Evolutionary conservation across 92 coral and sea anemone genomes (phyloP).

Genomic region (Nematostella vectensis): DNA sequence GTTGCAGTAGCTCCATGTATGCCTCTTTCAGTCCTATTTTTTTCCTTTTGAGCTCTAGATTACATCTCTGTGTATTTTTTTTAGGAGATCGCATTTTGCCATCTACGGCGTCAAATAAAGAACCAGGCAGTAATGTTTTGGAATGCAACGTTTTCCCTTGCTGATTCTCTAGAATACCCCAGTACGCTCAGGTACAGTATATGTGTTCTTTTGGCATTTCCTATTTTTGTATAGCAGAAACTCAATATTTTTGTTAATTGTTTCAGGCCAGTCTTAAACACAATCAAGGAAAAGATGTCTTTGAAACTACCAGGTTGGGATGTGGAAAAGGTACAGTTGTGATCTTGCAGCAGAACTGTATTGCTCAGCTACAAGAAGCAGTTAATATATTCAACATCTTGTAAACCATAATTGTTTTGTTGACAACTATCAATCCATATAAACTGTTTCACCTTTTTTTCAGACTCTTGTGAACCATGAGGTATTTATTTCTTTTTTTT

Average conservation of each 20-base stretch:
- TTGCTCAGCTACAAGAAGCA: too few species aligned
- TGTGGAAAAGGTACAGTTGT: conserved; percentile 57
- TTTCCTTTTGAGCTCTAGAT: neutral
- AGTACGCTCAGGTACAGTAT: conserved; percentile 50
- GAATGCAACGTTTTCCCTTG: conserved; percentile 94
- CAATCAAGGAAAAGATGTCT: conserved; percentile 61
- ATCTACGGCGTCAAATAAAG: conserved; percentile 68
- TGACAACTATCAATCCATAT: too few species aligned
- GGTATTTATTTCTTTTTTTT: too few species aligned
- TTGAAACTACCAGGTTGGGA: conserved; percentile 82
- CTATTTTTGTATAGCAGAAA: neutral
- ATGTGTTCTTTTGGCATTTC: too few species aligned
- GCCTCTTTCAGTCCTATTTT: neutral
- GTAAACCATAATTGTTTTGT: too few species aligned
- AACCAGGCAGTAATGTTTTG: conserved; percentile 92
- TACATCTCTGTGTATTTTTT: neutral
- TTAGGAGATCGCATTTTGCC: conserved; percentile 76
- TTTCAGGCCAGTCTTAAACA: conserved; percentile 50
- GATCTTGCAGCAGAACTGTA: too few species aligned
- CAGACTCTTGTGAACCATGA: too few species aligned
- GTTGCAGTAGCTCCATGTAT: neutral
- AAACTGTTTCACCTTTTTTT: too few species aligned
- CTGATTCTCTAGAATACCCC: conserved; percentile 59
- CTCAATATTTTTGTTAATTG: neutral
- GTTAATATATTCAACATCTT: too few species aligned